Evolutionary conservation across 2,888 invertebrate genomes (phyloP), one percentile per base, ranked within the genome.

Genomic region (Muscina levida): DNA sequence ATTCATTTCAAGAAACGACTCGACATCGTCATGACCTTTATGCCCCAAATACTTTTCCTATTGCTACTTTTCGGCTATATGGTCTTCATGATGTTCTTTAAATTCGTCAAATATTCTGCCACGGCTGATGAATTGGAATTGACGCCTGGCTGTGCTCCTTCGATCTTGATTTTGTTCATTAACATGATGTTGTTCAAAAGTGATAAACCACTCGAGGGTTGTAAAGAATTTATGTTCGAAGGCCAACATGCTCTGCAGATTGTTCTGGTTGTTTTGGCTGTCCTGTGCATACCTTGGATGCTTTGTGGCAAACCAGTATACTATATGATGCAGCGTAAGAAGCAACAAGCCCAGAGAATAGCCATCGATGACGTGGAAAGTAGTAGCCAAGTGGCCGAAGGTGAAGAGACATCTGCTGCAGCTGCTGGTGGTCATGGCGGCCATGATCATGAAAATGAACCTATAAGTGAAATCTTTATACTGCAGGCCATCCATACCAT

Each of bases 401-500:
- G 87, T 6, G 79, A 59, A 1, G 56, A 74, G 37, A 57, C 67
- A 80, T 85, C 80, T 11, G 85, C 85, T 0, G 86, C 10, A 75
- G 84, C 84, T 4, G 51, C 89, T 71, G 92, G 92, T 0, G 95
- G 93, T 82, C 83, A 78, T 13, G 86, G 82, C 2, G 86, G 84
- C 4, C 87, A 85, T 62, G 89, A 86, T 74, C 91, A 91, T 84
- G 90, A 91, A 1, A 93, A 93, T 0, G 96, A 94, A 84, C 92
- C 95, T 1, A 94, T 97, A 91, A 93, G 95, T 83, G 98, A 98
- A 88, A 91, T 97, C 84, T 95, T 97, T 92, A 97, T 98, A 86
- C 95, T 97, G 89, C 98, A 98, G 88, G 95, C 94, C 17, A 98
- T 98, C 86, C 98, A 98, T 91, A 98, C 98, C 1, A 98, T 98